Evolutionary conservation across 2,113 vertebrate species (phyloP).

Genomic region (Rhinogobius similis): DNA sequence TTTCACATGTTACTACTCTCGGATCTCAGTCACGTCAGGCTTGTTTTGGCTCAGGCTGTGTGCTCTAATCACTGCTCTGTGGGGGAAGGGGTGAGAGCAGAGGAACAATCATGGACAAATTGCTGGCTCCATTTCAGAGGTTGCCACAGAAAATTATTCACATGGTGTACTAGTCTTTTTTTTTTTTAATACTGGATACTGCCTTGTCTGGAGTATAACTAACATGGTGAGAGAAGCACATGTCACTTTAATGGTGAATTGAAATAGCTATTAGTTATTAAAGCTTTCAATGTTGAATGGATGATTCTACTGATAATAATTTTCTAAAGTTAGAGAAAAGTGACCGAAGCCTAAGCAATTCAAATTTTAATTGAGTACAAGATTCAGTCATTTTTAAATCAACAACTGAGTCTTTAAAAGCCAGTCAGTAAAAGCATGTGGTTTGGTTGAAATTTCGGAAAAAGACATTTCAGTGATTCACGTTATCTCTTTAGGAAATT

Average conservation of each 20-base stretch:
- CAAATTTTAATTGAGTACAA: no score
- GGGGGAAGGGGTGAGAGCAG: conserved; percentile 9
- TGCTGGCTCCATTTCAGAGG: background rate
- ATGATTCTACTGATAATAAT: no score
- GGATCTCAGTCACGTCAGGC: conserved; percentile 62
- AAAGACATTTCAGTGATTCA: no score
- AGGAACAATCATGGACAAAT: conserved; percentile 6
- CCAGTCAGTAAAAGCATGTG: no score
- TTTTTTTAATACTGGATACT: background rate
- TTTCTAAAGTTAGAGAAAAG: background rate
- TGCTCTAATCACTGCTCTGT: conserved; percentile 37
- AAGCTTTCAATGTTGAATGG: background rate
- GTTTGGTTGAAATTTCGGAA: no score
- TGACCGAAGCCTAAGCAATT: no score
- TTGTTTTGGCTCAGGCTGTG: conserved; percentile 62
- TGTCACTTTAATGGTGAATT: background rate
- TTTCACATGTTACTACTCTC: conserved; percentile 79
- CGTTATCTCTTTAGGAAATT: background rate
- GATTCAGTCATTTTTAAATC: no score
- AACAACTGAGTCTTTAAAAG: no score
- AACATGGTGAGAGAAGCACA: background rate
- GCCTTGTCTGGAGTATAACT: background rate
- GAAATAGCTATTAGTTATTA: background rate
- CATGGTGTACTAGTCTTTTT: background rate
- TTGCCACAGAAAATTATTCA: background rate